Percentiles rank a stretch among this genome's conserved stretches.
phyloP scores from a whole-genome alignment of 2,797 vertebrate species.

The Varecia variegata region DNA sequence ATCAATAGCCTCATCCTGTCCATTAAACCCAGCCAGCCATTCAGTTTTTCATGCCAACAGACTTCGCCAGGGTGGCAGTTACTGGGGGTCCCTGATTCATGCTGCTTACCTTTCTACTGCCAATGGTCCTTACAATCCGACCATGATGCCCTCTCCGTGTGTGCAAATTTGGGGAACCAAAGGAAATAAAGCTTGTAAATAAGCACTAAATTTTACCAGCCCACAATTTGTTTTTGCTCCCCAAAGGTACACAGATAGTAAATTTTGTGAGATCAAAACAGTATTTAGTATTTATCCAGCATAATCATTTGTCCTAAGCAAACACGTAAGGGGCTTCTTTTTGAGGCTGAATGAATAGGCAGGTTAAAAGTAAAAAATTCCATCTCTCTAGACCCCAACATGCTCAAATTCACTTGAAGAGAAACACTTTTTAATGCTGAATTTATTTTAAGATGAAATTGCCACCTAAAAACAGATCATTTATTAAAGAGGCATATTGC shows the following conservation, averaged over 20 bases:
- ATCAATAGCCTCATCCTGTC: not conserved
- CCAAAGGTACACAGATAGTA: constrained; percentile 61
- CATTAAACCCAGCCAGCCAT: not conserved
- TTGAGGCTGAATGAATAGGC: not conserved
- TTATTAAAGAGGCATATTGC: not conserved
- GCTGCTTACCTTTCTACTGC: constrained; percentile 40
- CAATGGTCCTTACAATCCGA: constrained; percentile 64
- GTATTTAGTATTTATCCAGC: not conserved
- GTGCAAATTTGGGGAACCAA: constrained; percentile 53
- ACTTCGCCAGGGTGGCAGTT: constrained; percentile 38
- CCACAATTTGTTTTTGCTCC: constrained; percentile 55
- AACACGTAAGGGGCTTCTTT: constrained; percentile 46
- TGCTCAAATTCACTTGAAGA: constrained; percentile 32
- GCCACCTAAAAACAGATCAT: not conserved
- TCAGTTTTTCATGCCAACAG: not conserved
- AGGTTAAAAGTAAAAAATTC: constrained; percentile 48
- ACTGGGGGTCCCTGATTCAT: constrained; percentile 47
- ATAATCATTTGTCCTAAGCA: constrained; percentile 47
- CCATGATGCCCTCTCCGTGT: constrained; percentile 40
- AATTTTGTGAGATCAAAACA: constrained; percentile 63
- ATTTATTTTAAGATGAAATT: constrained; percentile 10
- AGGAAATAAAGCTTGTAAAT: constrained; percentile 62
- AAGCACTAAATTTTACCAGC: constrained; percentile 54
- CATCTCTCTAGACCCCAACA: constrained; percentile 28
- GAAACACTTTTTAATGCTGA: constrained; percentile 9